Evolutionary conservation across 2,888 invertebrate genomes (phyloP).

Genomic region (Tinea trinotella): DNA sequence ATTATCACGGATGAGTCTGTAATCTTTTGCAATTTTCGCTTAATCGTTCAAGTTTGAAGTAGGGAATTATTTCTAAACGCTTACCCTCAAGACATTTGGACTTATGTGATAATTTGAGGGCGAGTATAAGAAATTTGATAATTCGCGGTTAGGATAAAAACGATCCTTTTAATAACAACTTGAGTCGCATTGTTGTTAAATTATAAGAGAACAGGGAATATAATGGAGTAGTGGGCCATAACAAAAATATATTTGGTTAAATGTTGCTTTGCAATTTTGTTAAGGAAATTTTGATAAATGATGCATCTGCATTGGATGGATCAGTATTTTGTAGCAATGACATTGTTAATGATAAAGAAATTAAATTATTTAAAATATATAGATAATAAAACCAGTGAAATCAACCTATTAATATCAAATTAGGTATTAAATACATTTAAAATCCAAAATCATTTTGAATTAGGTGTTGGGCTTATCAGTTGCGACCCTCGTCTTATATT

Average conservation of each 20-base stretch:
- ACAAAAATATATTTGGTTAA: no score
- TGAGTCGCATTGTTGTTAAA: constrained; percentile 55
- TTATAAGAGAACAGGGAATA: constrained; percentile 37
- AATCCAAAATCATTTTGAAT: no score
- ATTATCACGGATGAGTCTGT: constrained; percentile 48
- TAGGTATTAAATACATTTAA: no score
- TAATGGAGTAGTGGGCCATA: constrained; percentile 33
- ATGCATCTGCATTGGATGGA: no score
- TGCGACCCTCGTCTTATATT: not conserved
- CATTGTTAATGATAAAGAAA: no score
- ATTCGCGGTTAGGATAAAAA: constrained; percentile 62
- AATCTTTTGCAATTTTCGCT: constrained; percentile 68
- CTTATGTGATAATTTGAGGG: constrained; percentile 69
- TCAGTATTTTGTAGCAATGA: no score
- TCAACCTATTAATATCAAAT: no score
- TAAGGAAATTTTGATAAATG: no score
- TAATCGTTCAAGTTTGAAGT: constrained; percentile 51
- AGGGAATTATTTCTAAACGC: constrained; percentile 32
- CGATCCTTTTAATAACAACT: constrained; percentile 68
- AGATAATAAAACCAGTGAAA: no score
- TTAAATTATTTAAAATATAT: no score
- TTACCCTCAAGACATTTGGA: constrained; percentile 62
- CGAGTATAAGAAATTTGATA: constrained; percentile 66
- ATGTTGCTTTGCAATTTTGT: no score
- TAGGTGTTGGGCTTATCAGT: not conserved